Base-by-base conservation (phyloP, 2,797 vertebrate genomes). In the Xenopus petersii region DNA sequence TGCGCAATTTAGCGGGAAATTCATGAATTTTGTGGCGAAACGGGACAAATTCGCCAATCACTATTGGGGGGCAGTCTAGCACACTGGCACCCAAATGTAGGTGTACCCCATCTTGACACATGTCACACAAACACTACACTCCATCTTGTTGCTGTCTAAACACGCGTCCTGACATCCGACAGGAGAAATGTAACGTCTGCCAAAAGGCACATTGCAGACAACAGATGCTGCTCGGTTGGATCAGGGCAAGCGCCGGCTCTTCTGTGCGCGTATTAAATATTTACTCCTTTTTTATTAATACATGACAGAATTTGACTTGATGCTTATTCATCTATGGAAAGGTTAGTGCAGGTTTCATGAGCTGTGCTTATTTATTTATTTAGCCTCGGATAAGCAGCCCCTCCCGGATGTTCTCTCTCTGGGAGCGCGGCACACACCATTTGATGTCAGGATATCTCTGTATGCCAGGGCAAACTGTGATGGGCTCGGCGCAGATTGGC, bases 251-350 rank as follows among this genome's bases (percentile, higher is more conserved):
- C 51, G 24, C 60, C 30, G 75, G 65, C 65, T 77, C 51, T 61
- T 68, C 70, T 6, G 12, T 49, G 70, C 36, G 6, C 5, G 48
- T 68, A 77, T 77, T 68, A 77, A 77, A 77, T 77, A 77, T 77
- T 77, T 77, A 77, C 70, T 12, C 5, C 42, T 24, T 73, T 30
- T 73, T 77, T 73, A 77, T 73, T 77, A 77, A 77, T 77, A 77
- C 75, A 73, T 77, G 70, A 77, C 75, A 73, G 56, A 48, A 48
- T 67, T 48, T 11, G 75, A 48, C 70, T 68, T 30, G 70, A 64
- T 63, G 70, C 63, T 46, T 64, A 24, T 33, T 73, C 42, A 48
- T 68, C 64, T 49, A 59, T 49, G 62, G 58, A 13, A 48, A 73
- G 65, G 75, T 36, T 62, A 69, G 59, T 21, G 49, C 60, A 26